These are phyloP conservation scores for Labeo catla DNA, from an alignment of 2,113 vertebrate genomes.

Conservation along the genomic window DNA sequence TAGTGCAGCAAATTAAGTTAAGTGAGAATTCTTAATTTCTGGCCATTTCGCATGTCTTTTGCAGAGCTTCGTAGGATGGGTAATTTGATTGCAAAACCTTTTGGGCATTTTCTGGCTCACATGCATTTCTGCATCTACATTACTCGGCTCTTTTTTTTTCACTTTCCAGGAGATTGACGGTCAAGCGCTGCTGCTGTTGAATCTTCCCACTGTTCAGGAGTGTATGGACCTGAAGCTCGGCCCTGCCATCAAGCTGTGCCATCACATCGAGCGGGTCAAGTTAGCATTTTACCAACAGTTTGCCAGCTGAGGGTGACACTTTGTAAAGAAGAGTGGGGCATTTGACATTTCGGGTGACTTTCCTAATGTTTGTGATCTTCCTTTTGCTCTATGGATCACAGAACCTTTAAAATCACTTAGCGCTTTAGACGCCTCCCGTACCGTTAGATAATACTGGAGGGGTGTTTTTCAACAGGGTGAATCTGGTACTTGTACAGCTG, in stretches of 20 bases:
- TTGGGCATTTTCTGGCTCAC: not conserved
- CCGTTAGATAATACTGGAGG: conserved; percentile 46
- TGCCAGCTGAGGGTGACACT: conserved; percentile 82
- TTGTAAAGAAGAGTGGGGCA: not conserved
- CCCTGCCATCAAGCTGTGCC: conserved; percentile 96
- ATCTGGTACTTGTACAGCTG: conserved; percentile 25
- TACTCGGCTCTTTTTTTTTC: conserved; percentile 22
- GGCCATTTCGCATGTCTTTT: not conserved
- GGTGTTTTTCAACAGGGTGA: conserved; percentile 32
- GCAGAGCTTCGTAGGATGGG: not conserved
- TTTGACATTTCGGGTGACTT: conserved; percentile 44
- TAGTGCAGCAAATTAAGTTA: not conserved
- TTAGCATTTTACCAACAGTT: conserved; percentile 98
- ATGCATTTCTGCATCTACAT: not conserved
- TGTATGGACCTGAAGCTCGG: conserved; percentile 99
- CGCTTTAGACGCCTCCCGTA: conserved; percentile 27
- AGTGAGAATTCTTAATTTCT: not conserved
- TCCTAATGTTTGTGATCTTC: conserved; percentile 49
- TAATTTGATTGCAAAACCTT: not conserved
- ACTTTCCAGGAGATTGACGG: conserved; percentile 94
- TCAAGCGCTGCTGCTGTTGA: conserved; percentile 93
- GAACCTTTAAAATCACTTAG: conserved; percentile 32
- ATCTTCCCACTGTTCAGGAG: conserved; percentile 96
- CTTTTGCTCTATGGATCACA: conserved; percentile 31
- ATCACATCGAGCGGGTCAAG: conserved; percentile 97